Base-by-base conservation (phyloP, 2,113 vertebrate genomes). In the Caretta caretta region DNA sequence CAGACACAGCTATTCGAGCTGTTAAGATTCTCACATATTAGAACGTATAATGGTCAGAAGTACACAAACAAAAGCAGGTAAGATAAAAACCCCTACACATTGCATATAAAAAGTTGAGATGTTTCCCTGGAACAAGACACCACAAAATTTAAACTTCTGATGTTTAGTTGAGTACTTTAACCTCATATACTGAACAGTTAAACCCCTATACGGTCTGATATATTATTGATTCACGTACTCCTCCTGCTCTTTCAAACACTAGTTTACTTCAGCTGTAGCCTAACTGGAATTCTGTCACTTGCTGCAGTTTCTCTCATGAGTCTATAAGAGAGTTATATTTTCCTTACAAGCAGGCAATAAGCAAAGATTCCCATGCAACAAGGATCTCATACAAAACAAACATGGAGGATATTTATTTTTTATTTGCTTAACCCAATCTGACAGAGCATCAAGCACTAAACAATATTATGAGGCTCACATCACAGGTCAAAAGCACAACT, bases 21-120 rank as follows among this genome's bases (percentile, higher is more conserved):
- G 20, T 65, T 50, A 83, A 46, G 22, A 78, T 31, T 31, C 29
- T 25, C 92, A 91, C 84, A 72, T 84, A 90, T 80, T 82, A 83
- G 86, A 91, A 59, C 42, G 46, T 13, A 42, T 8, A 42, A 46
- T 59, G 84, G 25, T 80, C 49, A 83, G 62, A 78, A n/a, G 12
- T 53, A 90, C 80, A 65, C 48, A 85, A 78, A 59, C 38, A 29
- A 85, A 84, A 46, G 19, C 42, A 65, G 49, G 54, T 54, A 24
- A 38, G 50, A 3, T 3, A 19, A 78, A 53, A 85, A 59, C 24
- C 3, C 17, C 12, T 10, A 38, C 0, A 3, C 5, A 46, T 80
- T 56, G 35, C 56, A 29, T 31, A 10, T 83, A 38, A 56, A 6
- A 46, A 38, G 35, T 27, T 56, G 31, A 0, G 5, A 42, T 25